These are phyloP conservation scores for Trachymyrmex septentrionalis DNA, from an alignment of 1,140 invertebrate species.

Conservation along the genomic window DNA sequence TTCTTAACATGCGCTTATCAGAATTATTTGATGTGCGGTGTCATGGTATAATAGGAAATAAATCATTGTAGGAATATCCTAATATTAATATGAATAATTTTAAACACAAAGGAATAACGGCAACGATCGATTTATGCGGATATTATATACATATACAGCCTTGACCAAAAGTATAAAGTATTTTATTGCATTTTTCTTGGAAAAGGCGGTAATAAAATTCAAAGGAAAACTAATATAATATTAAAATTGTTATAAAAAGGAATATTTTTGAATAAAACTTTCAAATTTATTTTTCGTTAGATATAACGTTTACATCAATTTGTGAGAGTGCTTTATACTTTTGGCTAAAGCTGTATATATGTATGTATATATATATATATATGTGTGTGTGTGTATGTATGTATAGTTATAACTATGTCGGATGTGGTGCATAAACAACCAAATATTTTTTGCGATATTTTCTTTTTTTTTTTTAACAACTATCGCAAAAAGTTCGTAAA, in stretches of 20 bases:
- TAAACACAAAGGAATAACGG: slow-evolving; percentile 1
- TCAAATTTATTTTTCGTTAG: too few species aligned
- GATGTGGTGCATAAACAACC: background rate
- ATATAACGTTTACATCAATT: too few species aligned
- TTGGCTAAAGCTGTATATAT: background rate
- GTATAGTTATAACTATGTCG: background rate
- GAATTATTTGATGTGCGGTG: background rate
- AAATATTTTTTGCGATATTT: background rate
- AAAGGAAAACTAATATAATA: too few species aligned
- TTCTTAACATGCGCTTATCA: background rate
- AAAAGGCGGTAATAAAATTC: too few species aligned
- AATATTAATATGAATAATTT: slow-evolving; percentile 32
- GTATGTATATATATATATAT: too few species aligned
- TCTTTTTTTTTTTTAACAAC: background rate
- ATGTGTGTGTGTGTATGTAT: too few species aligned
- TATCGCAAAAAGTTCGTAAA: slow-evolving; percentile 50
- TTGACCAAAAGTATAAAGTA: too few species aligned
- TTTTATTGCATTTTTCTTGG: too few species aligned
- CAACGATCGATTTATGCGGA: slow-evolving; percentile 45
- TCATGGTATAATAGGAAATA: slow-evolving; percentile 41
- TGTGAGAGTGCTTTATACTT: too few species aligned
- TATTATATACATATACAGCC: background rate
- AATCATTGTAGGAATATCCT: slow-evolving; percentile 10
- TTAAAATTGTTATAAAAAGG: too few species aligned
- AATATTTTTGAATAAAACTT: too few species aligned